These are phyloP conservation scores for Campoplex nolae DNA, from an alignment of 2,888 invertebrate species.

Conservation along the genomic window DNA sequence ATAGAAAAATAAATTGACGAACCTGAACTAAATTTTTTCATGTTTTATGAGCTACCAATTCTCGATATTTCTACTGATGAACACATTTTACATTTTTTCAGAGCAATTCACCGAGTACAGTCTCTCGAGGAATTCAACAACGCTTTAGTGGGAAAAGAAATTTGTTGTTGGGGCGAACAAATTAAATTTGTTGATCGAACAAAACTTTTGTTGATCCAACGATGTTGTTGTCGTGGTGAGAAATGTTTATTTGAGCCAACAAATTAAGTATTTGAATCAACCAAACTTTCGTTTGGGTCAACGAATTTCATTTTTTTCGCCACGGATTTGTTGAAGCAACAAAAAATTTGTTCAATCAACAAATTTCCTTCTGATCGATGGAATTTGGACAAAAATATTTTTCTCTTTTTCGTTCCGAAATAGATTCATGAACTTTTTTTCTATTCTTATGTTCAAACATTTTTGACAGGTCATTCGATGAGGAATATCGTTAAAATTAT, in stretches of 20 bases:
- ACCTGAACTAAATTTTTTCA: constrained; percentile 30
- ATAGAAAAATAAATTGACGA: constrained; percentile 40
- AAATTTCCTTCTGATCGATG: too few species aligned
- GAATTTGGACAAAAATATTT: background rate
- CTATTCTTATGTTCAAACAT: background rate
- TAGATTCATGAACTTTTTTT: background rate
- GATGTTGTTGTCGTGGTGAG: too few species aligned
- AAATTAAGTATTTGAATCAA: too few species aligned
- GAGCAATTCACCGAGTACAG: constrained; percentile 18
- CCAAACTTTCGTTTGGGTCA: too few species aligned
- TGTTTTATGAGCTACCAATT: constrained; percentile 57
- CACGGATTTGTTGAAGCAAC: too few species aligned
- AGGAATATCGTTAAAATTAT: background rate
- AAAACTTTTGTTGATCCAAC: too few species aligned
- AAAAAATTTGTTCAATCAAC: too few species aligned
- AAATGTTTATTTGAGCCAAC: too few species aligned
- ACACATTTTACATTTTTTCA: constrained; percentile 63
- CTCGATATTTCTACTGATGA: constrained; percentile 38
- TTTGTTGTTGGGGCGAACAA: too few species aligned
- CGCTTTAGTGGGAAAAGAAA: too few species aligned
- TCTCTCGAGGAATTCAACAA: background rate
- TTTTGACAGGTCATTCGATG: background rate
- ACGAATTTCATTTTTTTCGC: too few species aligned
- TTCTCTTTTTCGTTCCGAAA: background rate
- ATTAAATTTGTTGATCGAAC: too few species aligned